Conservation (phyloP, 2,113 vertebrate genomes). For the Entelurus aequoreus region DNA sequence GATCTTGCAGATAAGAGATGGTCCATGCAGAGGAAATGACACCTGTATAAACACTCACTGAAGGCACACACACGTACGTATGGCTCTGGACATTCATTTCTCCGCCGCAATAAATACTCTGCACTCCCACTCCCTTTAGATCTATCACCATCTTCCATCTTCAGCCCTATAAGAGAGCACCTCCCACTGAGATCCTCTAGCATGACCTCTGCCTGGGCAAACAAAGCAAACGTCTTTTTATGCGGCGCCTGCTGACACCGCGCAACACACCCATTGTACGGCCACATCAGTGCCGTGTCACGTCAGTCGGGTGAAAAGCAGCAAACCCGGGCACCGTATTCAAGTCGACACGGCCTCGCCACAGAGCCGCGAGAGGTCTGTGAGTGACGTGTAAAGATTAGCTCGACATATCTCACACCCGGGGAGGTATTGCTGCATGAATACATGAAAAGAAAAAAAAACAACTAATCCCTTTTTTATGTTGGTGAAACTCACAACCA, state of each 20-base stretch:
- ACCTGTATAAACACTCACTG: slow-evolving; percentile 1
- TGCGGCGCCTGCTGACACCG: slow-evolving; percentile 3
- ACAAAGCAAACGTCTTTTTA: slow-evolving; percentile 20
- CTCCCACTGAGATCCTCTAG: slow-evolving; percentile 30
- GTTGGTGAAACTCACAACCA: slow-evolving; percentile 16
- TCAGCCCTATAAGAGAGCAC: slow-evolving; percentile 16
- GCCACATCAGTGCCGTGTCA: background rate
- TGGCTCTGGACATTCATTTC: slow-evolving; percentile 18
- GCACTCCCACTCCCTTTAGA: slow-evolving; percentile 16
- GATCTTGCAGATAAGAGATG: slow-evolving; percentile 3
- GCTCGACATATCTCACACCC: slow-evolving; percentile 36
- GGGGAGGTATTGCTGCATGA: slow-evolving; percentile 26
- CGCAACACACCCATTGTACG: background rate
- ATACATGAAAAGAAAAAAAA: slow-evolving; percentile 29
- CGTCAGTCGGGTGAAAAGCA: slow-evolving; percentile 24
- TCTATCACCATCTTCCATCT: slow-evolving; percentile 18
- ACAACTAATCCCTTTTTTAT: slow-evolving; percentile 8
- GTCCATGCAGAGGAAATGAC: slow-evolving; percentile 2
- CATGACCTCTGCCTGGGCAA: slow-evolving; percentile 31
- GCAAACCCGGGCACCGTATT: slow-evolving; percentile 16
- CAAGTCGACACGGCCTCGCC: slow-evolving; percentile 36
- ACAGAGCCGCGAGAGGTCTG: slow-evolving; percentile 32
- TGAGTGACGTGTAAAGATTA: slow-evolving; percentile 53
- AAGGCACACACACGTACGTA: slow-evolving; percentile 5
- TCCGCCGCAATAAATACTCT: slow-evolving; percentile 17